phyloP scores from a whole-genome alignment of 2,797 vertebrate genomes.

The Syngnathus rostellatus region DNA sequence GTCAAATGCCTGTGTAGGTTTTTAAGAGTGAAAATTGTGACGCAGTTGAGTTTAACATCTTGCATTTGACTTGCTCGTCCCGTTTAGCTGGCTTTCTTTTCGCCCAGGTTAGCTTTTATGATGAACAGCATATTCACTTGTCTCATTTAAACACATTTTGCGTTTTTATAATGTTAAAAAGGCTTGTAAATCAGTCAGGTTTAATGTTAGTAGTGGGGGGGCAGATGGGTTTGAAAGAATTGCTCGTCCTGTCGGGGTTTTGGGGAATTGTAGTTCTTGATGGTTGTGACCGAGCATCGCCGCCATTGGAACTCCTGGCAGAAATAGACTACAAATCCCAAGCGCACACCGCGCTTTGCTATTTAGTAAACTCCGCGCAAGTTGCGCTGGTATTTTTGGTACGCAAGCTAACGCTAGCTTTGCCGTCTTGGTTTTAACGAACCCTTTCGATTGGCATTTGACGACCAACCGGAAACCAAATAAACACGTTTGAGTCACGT shows the following conservation, averaged over 20 bases:
- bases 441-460: conserved; percentile 19
- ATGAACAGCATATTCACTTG: background rate
- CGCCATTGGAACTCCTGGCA: conserved; percentile 12
- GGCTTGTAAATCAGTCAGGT: conserved; percentile 63
- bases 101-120: no score
- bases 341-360: conserved; percentile 52
- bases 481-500: conserved; percentile 13
- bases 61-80: conserved; percentile 34
- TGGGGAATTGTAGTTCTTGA: conserved; percentile 70
- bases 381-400: conserved; percentile 69
- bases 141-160: background rate
- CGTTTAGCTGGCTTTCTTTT: conserved; percentile 36
- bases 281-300: rapidly evolving
- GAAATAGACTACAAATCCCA: conserved; percentile 74
- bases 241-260: conserved; percentile 38
- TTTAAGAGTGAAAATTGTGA: conserved; percentile 73
- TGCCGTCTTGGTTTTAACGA: conserved; percentile 10
- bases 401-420: conserved; percentile 58
- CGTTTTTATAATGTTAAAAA: conserved; percentile 25
- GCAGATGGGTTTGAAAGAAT: conserved; percentile 63
- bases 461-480: conserved; percentile 23
- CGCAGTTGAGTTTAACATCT: conserved; percentile 75
- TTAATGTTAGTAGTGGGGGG: conserved; percentile 54
- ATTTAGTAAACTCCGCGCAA: conserved; percentile 81
- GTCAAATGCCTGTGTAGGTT: conserved; percentile 59